Percentiles rank a stretch among this genome's conserved stretches.
Conservation (phyloP, 1,140 invertebrate species). For the Lasaia peninsularis region DNA sequence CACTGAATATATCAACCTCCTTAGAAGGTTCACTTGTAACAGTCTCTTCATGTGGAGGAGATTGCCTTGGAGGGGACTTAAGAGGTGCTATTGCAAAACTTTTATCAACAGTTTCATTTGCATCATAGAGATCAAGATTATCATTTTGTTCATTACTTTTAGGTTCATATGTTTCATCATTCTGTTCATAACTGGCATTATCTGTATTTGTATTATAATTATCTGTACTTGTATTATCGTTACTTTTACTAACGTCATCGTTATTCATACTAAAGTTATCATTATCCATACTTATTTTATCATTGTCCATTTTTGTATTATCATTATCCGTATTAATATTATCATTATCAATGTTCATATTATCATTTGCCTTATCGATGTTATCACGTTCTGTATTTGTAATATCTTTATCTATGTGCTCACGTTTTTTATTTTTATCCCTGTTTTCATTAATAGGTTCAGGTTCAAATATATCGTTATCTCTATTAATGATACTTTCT, state of each 20-base stretch:
- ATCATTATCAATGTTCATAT: slow-evolving; percentile 1
- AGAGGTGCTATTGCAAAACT: slow-evolving; percentile 35
- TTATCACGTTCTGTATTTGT: too few species aligned
- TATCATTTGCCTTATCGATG: background rate
- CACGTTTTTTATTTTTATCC: background rate
- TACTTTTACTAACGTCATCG: background rate
- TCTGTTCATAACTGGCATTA: slow-evolving; percentile 11
- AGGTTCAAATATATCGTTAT: slow-evolving; percentile 21
- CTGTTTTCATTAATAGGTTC: background rate
- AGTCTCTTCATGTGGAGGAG: background rate
- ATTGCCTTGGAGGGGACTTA: slow-evolving; percentile 1
- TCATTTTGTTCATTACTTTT: slow-evolving; percentile 11
- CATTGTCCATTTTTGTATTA: background rate
- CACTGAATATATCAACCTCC: slow-evolving; percentile 20
- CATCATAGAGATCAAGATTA: slow-evolving; percentile 45
- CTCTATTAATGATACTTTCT: slow-evolving; percentile 20
- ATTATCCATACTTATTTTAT: background rate
- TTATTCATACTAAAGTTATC: background rate
- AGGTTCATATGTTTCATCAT: background rate
- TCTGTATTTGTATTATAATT: background rate
- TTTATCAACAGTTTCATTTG: slow-evolving; percentile 44
- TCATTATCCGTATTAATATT: background rate
- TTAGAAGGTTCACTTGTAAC: slow-evolving; percentile 14
- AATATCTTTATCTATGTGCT: background rate
- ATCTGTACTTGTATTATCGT: background rate